Evolutionary conservation across 2,888 invertebrate genomes (phyloP), one percentile per base, ranked within the genome.

Genomic region (Cryptus viduatorius): DNA sequence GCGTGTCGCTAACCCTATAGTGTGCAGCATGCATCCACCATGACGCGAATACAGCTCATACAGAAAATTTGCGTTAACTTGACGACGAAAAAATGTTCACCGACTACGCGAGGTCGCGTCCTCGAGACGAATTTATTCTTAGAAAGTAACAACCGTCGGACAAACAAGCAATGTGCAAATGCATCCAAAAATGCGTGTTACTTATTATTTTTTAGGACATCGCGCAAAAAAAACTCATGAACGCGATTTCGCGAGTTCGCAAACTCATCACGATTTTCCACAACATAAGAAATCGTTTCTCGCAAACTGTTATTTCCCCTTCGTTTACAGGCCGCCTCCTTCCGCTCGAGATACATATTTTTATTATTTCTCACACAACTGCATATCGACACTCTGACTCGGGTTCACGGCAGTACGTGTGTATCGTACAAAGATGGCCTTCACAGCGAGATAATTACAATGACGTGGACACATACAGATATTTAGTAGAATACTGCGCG

Each of bases 21-120:
- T 12, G 24, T 4, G 4, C 19, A 10, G 24, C 42, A 42, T 10
- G 48, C 31, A 14, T 12, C 50, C 16, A 65, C 50, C 37, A 65
- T 64, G 65, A 44, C 53, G 53, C 29, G 37, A 16, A 16, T 50
- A 16, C 69, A 16, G 31, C 37, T 37, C 64, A 50, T 50, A 53
- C 76, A 65, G 19, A 85, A 85, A 77, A 83, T 85, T 79, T 81
- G 82, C 86, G 85, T 89, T 86, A 86, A 88, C 83, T 83, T 67
- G 75, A 80, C 75, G 29, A 75, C 73, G 48, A 76, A 19, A 53
- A 73, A 37, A 29, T 29, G 7, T 81, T 73, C 44, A 4, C n/a
- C n/a, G 19, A 42, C 75, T 16, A 10, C 56, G 56, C 24, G 19
- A n/a, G 65, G 29, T 65, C 56, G 10, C 24, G 53, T 29, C 24